Percentiles rank a stretch among this genome's conserved stretches.
phyloP scores from a whole-genome alignment of 1,140 invertebrate species.

The Drosophila persimilis region DNA sequence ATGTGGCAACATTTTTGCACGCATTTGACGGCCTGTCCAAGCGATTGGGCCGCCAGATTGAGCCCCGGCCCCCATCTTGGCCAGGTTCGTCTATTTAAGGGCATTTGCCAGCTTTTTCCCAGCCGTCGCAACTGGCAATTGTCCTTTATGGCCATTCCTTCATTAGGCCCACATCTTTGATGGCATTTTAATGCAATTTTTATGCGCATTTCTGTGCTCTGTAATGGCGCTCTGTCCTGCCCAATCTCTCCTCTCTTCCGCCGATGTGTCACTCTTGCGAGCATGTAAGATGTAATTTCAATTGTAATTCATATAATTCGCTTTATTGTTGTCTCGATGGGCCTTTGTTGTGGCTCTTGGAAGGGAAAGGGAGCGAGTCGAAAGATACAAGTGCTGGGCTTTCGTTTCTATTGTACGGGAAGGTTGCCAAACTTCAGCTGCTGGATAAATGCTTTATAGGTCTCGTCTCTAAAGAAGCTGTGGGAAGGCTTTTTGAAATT shows the following conservation, averaged over 20 bases:
- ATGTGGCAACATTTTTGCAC: conserved; percentile 52
- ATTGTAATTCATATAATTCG: conserved; percentile 74
- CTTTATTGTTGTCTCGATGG: conserved; percentile 48
- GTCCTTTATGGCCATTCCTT: conserved; percentile 75
- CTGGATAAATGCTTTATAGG: too few species aligned
- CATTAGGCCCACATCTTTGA: conserved; percentile 46
- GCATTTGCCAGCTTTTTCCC: conserved; percentile 47
- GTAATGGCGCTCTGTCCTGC: conserved; percentile 26
- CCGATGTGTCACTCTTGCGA: conserved; percentile 16
- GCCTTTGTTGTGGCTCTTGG: conserved; percentile 28
- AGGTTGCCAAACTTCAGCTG: conserved; percentile 32
- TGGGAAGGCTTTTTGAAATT: too few species aligned
- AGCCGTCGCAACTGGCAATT: conserved; percentile 40
- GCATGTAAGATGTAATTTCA: conserved; percentile 57
- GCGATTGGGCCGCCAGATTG: conserved; percentile 31
- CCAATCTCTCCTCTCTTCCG: too few species aligned
- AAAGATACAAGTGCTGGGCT: conserved; percentile 12
- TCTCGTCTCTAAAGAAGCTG: too few species aligned
- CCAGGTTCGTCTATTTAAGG: conserved; percentile 50
- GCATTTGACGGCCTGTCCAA: conserved; percentile 47
- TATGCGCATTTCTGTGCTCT: conserved; percentile 62
- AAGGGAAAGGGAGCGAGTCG: too few species aligned
- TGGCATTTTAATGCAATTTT: conserved; percentile 73
- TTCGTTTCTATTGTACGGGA: conserved; percentile 12
- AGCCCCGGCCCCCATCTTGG: conserved; percentile 33